phyloP scores from a whole-genome alignment of 1,140 invertebrate genomes.

The Charaxes varanes region DNA sequence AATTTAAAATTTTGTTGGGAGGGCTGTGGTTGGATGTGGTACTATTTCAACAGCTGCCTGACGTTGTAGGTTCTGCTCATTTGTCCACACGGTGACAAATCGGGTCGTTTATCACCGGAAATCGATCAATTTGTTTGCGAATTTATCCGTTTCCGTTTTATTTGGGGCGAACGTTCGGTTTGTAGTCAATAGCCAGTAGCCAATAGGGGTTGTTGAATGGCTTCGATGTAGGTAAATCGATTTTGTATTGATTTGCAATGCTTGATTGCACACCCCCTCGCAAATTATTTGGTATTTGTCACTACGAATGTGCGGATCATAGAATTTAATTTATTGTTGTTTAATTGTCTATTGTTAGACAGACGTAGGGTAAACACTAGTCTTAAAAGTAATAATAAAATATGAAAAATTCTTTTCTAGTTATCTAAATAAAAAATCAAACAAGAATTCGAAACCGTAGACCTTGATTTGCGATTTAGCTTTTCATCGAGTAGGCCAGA shows the following conservation, averaged over 20 bases:
- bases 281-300: too few species aligned
- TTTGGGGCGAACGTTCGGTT: slow-evolving; percentile 52
- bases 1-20: not conserved
- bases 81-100: slow-evolving; percentile 58
- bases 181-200: slow-evolving; percentile 21
- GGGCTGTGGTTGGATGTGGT: slow-evolving; percentile 1
- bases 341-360: not conserved
- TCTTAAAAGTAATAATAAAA: too few species aligned
- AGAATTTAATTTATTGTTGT: too few species aligned
- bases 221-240: slow-evolving; percentile 48
- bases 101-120: slow-evolving; percentile 59
- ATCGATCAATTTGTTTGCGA: slow-evolving; percentile 57
- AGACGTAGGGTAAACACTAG: too few species aligned
- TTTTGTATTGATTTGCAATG: slow-evolving; percentile 26
- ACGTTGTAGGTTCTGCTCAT: slow-evolving; percentile 31
- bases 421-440: too few species aligned
- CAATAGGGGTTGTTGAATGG: slow-evolving; percentile 44
- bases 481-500: not conserved
- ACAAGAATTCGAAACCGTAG: too few species aligned
- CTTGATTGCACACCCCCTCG: slow-evolving; percentile 3
- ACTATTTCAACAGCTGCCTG: slow-evolving; percentile 15
- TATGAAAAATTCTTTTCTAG: too few species aligned
- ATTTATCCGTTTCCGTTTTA: slow-evolving; percentile 61
- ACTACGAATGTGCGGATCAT: too few species aligned
- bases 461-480: not conserved